These are phyloP conservation scores for Blastomussa wellsi DNA, from an alignment of 92 coral and sea anemone genomes.

Conservation along the genomic window DNA sequence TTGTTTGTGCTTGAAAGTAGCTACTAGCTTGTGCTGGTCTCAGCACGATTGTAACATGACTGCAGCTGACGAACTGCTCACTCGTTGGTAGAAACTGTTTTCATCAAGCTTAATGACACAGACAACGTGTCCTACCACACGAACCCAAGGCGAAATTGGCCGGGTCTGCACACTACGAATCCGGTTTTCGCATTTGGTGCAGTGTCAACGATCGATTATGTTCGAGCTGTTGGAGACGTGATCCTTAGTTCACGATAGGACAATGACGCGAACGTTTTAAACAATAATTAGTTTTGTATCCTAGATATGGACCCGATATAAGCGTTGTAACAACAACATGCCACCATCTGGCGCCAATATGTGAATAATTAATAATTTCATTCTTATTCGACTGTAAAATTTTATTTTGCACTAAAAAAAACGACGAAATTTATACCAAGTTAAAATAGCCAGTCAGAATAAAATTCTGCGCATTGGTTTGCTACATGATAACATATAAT, in stretches of 20 bases:
- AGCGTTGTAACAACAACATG: constrained; percentile 9
- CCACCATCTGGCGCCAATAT: constrained; percentile 7
- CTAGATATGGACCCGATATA: constrained; percentile 5
- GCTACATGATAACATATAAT: not conserved
- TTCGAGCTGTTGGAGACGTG: not conserved
- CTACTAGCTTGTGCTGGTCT: not conserved
- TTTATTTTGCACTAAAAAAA: not conserved
- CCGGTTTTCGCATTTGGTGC: not conserved
- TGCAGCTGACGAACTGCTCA: not conserved
- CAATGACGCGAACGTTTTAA: not conserved
- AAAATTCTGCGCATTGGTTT: not conserved
- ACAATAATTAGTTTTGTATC: constrained; percentile 7
- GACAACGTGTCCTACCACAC: not conserved
- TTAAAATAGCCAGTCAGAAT: not conserved
- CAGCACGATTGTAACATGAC: not conserved
- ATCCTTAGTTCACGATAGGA: not conserved
- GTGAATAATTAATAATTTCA: constrained; percentile 12
- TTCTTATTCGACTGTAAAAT: constrained; percentile 13
- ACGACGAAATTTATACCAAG: not conserved
- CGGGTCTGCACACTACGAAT: not conserved
- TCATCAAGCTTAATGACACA: not conserved
- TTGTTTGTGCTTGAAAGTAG: not conserved
- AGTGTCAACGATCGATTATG: not conserved
- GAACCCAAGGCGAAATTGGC: not conserved
- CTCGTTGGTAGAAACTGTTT: not conserved